Base-by-base conservation (phyloP, 2,113 vertebrate genomes). In the Hymenochirus boettgeri region DNA sequence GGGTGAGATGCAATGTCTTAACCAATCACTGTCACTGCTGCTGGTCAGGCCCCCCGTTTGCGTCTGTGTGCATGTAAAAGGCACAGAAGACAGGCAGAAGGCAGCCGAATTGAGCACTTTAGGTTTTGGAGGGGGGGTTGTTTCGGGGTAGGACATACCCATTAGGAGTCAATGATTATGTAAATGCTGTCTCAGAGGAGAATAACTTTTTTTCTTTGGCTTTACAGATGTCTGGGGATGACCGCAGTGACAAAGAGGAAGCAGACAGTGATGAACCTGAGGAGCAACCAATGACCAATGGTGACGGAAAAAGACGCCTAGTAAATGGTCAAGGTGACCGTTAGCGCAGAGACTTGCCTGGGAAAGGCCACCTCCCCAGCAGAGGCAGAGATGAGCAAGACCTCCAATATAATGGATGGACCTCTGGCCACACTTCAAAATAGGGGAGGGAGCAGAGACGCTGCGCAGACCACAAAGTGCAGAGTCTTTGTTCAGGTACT, bases 191-290 rank as follows among this genome's bases (percentile, higher is more conserved):
- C 12, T 39, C 3, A 39, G 7, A 39, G 7, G 7, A 12, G 5
- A 4, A 39, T 42, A n/a, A 18, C 39, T 15, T 10, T 33, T 55
- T 2, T 45, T 21, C 11, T n/a, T 46, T 35, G 33, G 10, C 33
- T 13, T 4, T 53, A 10, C 29, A 69, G 65, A 69, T 69, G 65
- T 69, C 65, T 31, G 65, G 65, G n/a, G 65, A 69, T 45, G 65
- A 69, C 45, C 65, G 65, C 7, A 69, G 65, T 45, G 65, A 69
- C 48, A 69, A 69, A 23, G 65, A 69, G 27, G 65, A 69, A 69
- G 47, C 52, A 2, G 65, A 69, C 47, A 60, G 65, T 8, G 65
- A 60, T 11, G 65, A 52, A 60, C 59, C 42, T 13, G 57, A 53
- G 11, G 65, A 69, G 29, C 65, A 59, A 13, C 18, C 27, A 31